Percentiles rank a stretch among this genome's conserved stretches.
Evolutionary conservation across 2,113 vertebrate genomes (phyloP).

Genomic region (Hymenochirus boettgeri): DNA sequence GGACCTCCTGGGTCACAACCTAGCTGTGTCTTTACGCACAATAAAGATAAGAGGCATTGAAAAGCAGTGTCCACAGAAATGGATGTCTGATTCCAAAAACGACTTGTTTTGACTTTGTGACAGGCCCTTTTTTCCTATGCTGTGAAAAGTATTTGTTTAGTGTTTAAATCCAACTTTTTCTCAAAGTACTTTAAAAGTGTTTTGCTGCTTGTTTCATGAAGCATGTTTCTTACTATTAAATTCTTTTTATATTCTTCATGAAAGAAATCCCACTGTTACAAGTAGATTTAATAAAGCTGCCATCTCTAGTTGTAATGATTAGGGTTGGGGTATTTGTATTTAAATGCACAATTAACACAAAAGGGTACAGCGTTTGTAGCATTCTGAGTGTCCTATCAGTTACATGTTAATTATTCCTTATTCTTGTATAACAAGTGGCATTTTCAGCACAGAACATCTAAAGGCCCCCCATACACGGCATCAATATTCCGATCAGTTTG

Average conservation of each 20-base stretch:
- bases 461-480: too few species aligned
- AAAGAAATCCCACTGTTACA: not conserved
- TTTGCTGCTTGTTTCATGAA: not conserved
- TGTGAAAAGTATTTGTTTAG: slow-evolving; percentile 12
- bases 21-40: slow-evolving; percentile 41
- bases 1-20: slow-evolving; percentile 20
- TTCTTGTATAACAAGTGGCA: too few species aligned
- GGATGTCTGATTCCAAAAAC: not conserved
- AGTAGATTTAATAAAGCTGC: too few species aligned
- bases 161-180: slow-evolving; percentile 14
- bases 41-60: slow-evolving; percentile 25
- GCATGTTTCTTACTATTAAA: not conserved
- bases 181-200: slow-evolving; percentile 9
- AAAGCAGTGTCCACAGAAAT: slow-evolving; percentile 18
- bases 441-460: too few species aligned
- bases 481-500: too few species aligned
- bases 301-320: not conserved
- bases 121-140: slow-evolving; percentile 1
- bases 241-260: not conserved
- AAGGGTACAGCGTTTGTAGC: too few species aligned
- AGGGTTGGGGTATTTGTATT: too few species aligned
- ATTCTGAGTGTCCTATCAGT: too few species aligned
- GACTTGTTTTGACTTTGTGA: slow-evolving; percentile 13
- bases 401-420: too few species aligned
- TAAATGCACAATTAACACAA: too few species aligned